Evolutionary conservation across 2,888 invertebrate species (phyloP), one percentile per base, ranked within the genome.

Genomic region (Ectemnius continuus): DNA sequence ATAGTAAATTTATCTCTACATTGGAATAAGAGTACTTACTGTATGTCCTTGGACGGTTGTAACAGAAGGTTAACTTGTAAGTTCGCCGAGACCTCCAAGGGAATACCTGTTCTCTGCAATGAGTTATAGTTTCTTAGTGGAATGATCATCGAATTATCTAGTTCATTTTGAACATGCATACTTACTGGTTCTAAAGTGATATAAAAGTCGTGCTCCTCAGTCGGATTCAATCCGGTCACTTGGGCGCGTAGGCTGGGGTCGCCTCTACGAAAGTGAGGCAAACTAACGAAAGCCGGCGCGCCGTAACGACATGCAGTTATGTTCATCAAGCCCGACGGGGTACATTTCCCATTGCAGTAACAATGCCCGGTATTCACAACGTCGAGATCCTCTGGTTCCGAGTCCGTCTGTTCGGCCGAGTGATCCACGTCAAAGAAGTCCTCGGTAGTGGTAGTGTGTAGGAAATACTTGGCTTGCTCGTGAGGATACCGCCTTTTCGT

Each of bases 231-330:
- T 0, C 97, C 97, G 0, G 92, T 92, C 0, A 97, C 93, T 60
- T 92, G 91, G 14, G 94, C 91, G 13, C 92, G 80, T 75, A 96
- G 94, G 75, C 91, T 92, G 0, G 94, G 93, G 91, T 97, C 97
- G 0, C 94, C 97, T 83, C 94, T 93, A 86, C 94, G 92, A 91
- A 96, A 97, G 91, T 97, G 97, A 0, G 98, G 98, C 81, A 96
- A 93, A 0, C 97, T 96, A 80, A 96, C 93, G 88, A 96, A 96
- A 0, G 95, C 94, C 0, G 98, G 97, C 0, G 97, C 95, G 5
- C 95, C 96, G 86, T 92, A 95, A 66, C 96, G 93, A 82, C 96
- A 97, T 0, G 95, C 92, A 0, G 96, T 95, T n/a, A 96, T 93
- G 90, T 96, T 96, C 90, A 96, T 92, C 36, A 94, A 92, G 0